phyloP scores from a whole-genome alignment of 1,140 invertebrate genomes.

The Fopius arisanus region DNA sequence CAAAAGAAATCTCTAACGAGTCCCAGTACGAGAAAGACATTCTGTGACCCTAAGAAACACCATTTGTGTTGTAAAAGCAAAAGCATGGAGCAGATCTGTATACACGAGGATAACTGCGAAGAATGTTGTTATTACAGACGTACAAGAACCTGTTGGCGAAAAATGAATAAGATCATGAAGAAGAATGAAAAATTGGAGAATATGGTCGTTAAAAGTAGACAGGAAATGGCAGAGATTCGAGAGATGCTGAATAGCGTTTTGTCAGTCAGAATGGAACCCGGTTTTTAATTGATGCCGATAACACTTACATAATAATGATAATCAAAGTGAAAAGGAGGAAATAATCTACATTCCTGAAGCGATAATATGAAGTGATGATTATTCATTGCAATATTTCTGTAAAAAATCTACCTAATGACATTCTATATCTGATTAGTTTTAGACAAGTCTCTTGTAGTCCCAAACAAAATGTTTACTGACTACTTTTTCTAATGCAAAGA shows the following conservation, averaged over 20 bases:
- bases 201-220: slow-evolving; percentile 46
- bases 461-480: too few relatives aligned
- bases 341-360: neutral
- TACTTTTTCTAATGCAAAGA: too few relatives aligned
- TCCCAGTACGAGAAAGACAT: neutral
- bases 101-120: slow-evolving; percentile 18
- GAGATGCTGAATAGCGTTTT: slow-evolving; percentile 51
- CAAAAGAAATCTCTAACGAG: neutral
- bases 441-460: too few relatives aligned
- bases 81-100: slow-evolving; percentile 18
- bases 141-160: slow-evolving; percentile 44
- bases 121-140: slow-evolving; percentile 40
- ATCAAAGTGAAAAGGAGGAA: neutral
- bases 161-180: slow-evolving; percentile 46
- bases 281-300: slow-evolving; percentile 43
- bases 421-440: too few relatives aligned
- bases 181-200: slow-evolving; percentile 50
- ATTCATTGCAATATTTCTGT: too few relatives aligned
- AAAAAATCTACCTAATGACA: too few relatives aligned
- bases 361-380: neutral
- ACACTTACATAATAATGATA: neutral
- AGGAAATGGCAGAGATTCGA: slow-evolving; percentile 49
- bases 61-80: slow-evolving; percentile 28
- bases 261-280: slow-evolving; percentile 56
- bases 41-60: slow-evolving; percentile 21